These are phyloP conservation scores for Zaprionus ornatus DNA, from an alignment of 1,140 invertebrate genomes.

Conservation along the genomic window DNA sequence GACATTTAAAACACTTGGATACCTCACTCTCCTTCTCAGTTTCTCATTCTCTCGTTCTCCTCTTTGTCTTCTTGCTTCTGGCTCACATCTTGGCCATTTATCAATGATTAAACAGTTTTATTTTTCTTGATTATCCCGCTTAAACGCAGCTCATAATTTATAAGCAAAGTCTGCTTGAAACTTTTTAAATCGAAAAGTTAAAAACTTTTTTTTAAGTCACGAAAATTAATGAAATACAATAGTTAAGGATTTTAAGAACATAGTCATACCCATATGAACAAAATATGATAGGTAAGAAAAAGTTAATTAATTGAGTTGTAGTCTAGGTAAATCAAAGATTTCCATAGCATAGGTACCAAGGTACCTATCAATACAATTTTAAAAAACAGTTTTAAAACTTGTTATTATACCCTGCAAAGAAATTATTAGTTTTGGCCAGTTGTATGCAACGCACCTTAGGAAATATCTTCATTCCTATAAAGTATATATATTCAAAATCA, in stretches of 20 bases:
- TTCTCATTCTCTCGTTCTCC: not conserved
- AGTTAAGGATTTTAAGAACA: not conserved
- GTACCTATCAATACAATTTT: too few species aligned
- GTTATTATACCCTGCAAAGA: too few species aligned
- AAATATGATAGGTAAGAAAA: not conserved
- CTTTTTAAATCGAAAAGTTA: slow-evolving; percentile 2
- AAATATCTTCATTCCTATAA: too few species aligned
- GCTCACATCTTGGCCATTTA: slow-evolving; percentile 30
- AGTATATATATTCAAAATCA: too few species aligned
- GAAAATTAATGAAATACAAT: not conserved
- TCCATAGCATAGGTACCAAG: too few species aligned
- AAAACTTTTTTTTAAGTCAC: not conserved
- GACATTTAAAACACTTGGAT: slow-evolving; percentile 47
- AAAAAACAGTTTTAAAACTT: too few species aligned
- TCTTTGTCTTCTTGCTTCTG: slow-evolving; percentile 3
- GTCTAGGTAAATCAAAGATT: too few species aligned
- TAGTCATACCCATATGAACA: too few species aligned
- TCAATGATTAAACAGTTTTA: slow-evolving; percentile 45
- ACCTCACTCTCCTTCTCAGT: not conserved
- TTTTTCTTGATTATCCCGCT: slow-evolving; percentile 33
- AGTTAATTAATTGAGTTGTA: too few species aligned
- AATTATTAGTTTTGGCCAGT: too few species aligned
- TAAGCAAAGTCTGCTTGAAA: not conserved
- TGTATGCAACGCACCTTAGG: too few species aligned
- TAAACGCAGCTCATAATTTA: slow-evolving; percentile 30